Conservation (phyloP, 2,797 vertebrate genomes). For the Schizothorax lantsangensis region DNA sequence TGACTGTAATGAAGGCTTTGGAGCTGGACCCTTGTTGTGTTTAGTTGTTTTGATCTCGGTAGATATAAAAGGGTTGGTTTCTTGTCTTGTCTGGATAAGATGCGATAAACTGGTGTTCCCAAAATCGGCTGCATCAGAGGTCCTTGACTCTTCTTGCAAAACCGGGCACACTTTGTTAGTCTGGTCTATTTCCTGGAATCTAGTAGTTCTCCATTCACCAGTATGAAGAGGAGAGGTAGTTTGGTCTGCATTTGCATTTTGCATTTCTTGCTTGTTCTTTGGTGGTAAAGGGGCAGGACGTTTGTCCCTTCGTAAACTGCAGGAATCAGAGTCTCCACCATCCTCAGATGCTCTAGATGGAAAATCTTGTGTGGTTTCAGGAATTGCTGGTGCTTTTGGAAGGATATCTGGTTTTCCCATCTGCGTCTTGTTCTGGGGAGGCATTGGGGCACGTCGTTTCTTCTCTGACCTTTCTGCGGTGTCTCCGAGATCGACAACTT, state of each 20-base stretch:
- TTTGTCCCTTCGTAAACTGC: constrained; percentile 59
- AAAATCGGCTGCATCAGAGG: not conserved
- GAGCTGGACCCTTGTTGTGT: constrained; percentile 70
- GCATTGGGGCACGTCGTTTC: constrained; percentile 60
- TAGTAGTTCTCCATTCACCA: not conserved
- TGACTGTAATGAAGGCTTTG: constrained; percentile 58
- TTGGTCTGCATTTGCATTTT: constrained; percentile 32
- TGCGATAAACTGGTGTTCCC: constrained; percentile 39
- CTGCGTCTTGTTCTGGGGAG: constrained; percentile 40
- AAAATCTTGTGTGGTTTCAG: not conserved
- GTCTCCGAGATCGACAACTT: not conserved
- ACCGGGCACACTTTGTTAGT: not conserved
- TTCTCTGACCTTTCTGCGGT: constrained; percentile 34
- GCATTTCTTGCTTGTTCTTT: constrained; percentile 37
- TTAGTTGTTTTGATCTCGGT: constrained; percentile 34
- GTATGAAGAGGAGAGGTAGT: not conserved
- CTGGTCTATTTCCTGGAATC: constrained; percentile 2
- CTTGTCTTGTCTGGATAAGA: constrained; percentile 11
- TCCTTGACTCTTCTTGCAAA: constrained; percentile 13
- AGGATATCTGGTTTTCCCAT: not conserved
- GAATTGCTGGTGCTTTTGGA: not conserved
- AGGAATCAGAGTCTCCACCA: not conserved
- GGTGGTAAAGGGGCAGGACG: constrained; percentile 72
- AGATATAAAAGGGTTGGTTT: constrained; percentile 35
- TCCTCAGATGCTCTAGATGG: constrained; percentile 39